Conservation (phyloP, 2,113 vertebrate species). For the Marcusenius ussheri region DNA sequence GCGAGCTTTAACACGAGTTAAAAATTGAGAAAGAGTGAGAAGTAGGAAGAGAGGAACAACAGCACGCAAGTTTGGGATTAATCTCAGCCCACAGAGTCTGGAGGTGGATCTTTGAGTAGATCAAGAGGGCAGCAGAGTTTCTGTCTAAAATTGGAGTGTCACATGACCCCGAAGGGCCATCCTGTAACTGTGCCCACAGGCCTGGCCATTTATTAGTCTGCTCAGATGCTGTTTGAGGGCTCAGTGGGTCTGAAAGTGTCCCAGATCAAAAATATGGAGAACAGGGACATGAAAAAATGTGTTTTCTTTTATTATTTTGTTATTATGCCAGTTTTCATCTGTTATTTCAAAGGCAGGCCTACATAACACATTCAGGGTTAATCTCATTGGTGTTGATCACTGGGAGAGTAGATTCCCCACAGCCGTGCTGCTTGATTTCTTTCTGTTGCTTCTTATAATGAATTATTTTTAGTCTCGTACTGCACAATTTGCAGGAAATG, state of each 20-base stretch:
- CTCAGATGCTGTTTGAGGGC: not conserved
- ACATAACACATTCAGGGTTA: conserved; percentile 4
- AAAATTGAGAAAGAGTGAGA: not conserved
- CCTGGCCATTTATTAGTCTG: not conserved
- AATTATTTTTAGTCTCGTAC: not conserved
- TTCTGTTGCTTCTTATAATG: not conserved
- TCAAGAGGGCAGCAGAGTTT: not conserved
- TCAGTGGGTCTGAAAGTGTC: not conserved
- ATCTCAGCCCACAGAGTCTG: not conserved
- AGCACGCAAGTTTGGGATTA: not conserved
- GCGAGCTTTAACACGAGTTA: not conserved
- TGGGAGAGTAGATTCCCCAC: not conserved
- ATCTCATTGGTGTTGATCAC: not conserved
- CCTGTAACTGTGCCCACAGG: not conserved
- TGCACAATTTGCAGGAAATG: not conserved
- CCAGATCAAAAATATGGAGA: not conserved
- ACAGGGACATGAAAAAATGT: not conserved
- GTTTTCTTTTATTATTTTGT: not conserved
- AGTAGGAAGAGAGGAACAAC: not conserved
- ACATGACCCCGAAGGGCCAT: not conserved
- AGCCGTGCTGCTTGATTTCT: not conserved
- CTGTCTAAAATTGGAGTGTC: not conserved
- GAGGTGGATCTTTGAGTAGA: not conserved
- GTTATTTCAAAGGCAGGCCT: not conserved
- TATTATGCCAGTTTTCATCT: not conserved